These are phyloP conservation scores for Agrochola macilenta DNA, from an alignment of 2,888 invertebrate species.

Conservation along the genomic window DNA sequence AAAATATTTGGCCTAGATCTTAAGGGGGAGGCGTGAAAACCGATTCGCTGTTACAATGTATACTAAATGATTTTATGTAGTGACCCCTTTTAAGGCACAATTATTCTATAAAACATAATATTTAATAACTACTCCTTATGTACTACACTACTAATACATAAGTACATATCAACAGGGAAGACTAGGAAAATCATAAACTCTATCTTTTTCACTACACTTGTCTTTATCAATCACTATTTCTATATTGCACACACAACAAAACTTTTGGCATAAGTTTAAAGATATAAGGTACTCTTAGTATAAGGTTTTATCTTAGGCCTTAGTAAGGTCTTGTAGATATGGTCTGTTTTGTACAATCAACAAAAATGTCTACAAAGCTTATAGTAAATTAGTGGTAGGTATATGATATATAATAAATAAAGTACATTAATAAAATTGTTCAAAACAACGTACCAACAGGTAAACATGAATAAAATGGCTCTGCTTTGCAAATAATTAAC, in stretches of 20 bases:
- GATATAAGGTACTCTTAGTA: conserved; percentile 24
- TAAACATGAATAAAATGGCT: conserved; percentile 38
- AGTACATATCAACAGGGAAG: conserved; percentile 59
- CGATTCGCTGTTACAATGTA: conserved; percentile 1
- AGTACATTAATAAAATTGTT: conserved; percentile 14
- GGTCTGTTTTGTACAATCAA: conserved; percentile 16
- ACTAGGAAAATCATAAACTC: conserved; percentile 40
- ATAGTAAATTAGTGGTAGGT: background rate
- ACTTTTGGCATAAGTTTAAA: conserved; percentile 10
- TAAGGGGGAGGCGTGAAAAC: too few species aligned
- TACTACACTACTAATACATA: conserved; percentile 57
- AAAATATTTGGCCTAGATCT: too few species aligned
- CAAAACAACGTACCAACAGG: conserved; percentile 26
- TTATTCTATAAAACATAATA: conserved; percentile 27
- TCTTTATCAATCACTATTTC: conserved; percentile 25
- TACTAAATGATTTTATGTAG: conserved; percentile 10
- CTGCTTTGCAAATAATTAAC: conserved; percentile 47
- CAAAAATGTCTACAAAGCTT: conserved; percentile 12
- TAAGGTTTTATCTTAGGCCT: background rate
- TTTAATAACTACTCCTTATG: conserved; percentile 52
- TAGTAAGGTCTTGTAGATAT: conserved; percentile 19
- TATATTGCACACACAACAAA: conserved; percentile 36
- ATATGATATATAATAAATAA: conserved; percentile 5
- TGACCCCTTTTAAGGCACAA: conserved; percentile 63
- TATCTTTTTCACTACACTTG: conserved; percentile 25